Evolutionary conservation across 2,797 vertebrate genomes (phyloP).

Genomic region (Pseudomugil tenellus): DNA sequence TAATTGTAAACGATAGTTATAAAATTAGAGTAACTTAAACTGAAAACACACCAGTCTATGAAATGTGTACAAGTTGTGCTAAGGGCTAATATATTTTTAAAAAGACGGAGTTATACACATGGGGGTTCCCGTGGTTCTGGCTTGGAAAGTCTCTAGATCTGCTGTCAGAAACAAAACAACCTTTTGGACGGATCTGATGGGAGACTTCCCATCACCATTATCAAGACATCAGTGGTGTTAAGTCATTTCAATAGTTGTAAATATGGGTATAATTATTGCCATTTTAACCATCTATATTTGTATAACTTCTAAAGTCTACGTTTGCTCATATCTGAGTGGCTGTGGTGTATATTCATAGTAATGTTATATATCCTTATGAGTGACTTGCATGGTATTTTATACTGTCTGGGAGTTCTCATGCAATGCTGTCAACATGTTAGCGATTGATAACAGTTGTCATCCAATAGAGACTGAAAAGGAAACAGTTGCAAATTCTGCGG

Average conservation of each 20-base stretch:
- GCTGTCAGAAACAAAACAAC: not conserved
- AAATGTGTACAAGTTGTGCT: not conserved
- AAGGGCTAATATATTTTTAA: too few species aligned
- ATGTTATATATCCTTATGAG: constrained; percentile 21
- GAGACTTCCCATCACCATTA: not conserved
- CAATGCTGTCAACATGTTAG: constrained; percentile 30
- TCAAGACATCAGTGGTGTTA: not conserved
- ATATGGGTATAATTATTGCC: not conserved
- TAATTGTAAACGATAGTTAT: not conserved
- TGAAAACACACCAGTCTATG: not conserved
- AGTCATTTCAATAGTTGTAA: not conserved
- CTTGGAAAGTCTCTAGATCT: not conserved
- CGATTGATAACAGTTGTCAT: constrained; percentile 37
- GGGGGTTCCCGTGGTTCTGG: too few species aligned
- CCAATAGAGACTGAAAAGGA: constrained; percentile 60
- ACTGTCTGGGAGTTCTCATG: not conserved
- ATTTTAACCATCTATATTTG: not conserved
- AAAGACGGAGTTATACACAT: too few species aligned
- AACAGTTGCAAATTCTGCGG: constrained; percentile 58
- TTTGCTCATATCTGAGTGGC: not conserved
- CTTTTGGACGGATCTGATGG: not conserved
- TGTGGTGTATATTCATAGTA: constrained; percentile 33
- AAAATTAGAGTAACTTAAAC: constrained; percentile 2
- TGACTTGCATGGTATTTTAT: constrained; percentile 17
- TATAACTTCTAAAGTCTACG: not conserved